These are phyloP conservation scores for Manis pentadactyla DNA, from an alignment of 2,797 vertebrate genomes.

Conservation along the genomic window DNA sequence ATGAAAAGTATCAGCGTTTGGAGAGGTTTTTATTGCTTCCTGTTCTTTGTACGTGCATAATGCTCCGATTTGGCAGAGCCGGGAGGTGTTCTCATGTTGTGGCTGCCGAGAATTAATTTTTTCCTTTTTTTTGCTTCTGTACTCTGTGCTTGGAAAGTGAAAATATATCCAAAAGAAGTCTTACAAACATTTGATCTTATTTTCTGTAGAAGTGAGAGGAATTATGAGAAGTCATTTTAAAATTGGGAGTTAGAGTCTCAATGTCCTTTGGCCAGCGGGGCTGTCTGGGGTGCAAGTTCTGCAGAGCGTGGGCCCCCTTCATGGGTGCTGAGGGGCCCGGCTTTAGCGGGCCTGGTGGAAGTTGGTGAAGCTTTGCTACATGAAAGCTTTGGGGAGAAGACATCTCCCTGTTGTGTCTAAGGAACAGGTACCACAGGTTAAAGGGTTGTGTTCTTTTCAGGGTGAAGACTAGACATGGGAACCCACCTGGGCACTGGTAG, in stretches of 20 bases:
- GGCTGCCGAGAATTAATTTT: slow-evolving; percentile 9
- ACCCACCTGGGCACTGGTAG: slow-evolving; percentile 62
- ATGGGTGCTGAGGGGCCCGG: slow-evolving; percentile 80
- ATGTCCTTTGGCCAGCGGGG: slow-evolving; percentile 66
- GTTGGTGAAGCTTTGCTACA: slow-evolving; percentile 67
- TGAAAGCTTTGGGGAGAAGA: slow-evolving; percentile 77
- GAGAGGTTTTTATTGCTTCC: not conserved
- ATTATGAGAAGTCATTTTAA: slow-evolving; percentile 78
- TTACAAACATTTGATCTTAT: slow-evolving; percentile 80
- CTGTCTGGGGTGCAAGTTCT: slow-evolving; percentile 66
- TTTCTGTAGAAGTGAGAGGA: slow-evolving; percentile 80
- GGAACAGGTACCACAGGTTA: slow-evolving; percentile 77
- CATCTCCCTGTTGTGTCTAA: slow-evolving; percentile 81
- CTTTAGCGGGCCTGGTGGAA: slow-evolving; percentile 81
- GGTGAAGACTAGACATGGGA: slow-evolving; percentile 66
- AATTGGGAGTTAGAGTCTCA: slow-evolving; percentile 74
- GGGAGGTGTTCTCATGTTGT: slow-evolving; percentile 61
- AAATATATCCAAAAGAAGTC: slow-evolving; percentile 80
- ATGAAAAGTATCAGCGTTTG: not conserved
- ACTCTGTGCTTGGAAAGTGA: slow-evolving; percentile 79
- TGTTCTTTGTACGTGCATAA: not conserved
- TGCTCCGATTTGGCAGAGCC: not conserved
- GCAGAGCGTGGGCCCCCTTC: slow-evolving; percentile 63
- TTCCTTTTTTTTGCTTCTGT: not conserved
- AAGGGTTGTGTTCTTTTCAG: slow-evolving; percentile 79